Evolutionary conservation across 2,888 invertebrate species (phyloP).

Genomic region (Tenthredo mesomela): DNA sequence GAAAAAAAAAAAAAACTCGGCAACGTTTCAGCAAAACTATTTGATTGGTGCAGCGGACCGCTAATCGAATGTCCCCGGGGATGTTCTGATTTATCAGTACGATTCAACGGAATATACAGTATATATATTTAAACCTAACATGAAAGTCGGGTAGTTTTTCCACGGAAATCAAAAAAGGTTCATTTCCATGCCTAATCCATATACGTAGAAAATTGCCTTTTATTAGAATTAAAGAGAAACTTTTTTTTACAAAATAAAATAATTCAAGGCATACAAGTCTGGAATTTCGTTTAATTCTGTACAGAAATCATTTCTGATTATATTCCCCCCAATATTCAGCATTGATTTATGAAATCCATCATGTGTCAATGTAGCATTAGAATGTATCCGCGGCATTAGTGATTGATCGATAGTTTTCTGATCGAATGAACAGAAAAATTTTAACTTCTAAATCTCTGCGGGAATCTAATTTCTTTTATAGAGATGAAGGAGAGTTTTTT

Average conservation of each 20-base stretch:
- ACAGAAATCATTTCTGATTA: neutral
- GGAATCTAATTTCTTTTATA: slow-evolving; percentile 2
- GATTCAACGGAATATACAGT: slow-evolving; percentile 9
- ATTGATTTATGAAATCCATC: slow-evolving; percentile 45
- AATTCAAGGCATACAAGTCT: too few relatives aligned
- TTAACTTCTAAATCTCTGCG: slow-evolving; percentile 18
- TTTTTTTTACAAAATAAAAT: too few relatives aligned
- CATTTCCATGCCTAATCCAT: neutral
- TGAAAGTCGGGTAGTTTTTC: neutral
- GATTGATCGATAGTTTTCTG: slow-evolving; percentile 14
- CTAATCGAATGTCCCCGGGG: slow-evolving; percentile 34
- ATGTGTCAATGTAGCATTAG: slow-evolving; percentile 17
- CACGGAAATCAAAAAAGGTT: neutral
- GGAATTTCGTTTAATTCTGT: too few relatives aligned
- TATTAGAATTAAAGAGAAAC: neutral
- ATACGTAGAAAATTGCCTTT: neutral
- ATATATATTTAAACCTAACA: neutral
- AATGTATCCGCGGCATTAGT: neutral
- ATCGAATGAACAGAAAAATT: slow-evolving; percentile 11
- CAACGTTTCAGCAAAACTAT: slow-evolving; percentile 26
- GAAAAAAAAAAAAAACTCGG: neutral
- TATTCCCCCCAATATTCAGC: neutral
- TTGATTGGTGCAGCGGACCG: slow-evolving; percentile 25
- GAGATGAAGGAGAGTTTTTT: neutral
- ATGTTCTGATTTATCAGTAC: slow-evolving; percentile 17